Base-by-base conservation (phyloP, 2,113 vertebrate genomes). In the Xiphophorus hellerii region DNA sequence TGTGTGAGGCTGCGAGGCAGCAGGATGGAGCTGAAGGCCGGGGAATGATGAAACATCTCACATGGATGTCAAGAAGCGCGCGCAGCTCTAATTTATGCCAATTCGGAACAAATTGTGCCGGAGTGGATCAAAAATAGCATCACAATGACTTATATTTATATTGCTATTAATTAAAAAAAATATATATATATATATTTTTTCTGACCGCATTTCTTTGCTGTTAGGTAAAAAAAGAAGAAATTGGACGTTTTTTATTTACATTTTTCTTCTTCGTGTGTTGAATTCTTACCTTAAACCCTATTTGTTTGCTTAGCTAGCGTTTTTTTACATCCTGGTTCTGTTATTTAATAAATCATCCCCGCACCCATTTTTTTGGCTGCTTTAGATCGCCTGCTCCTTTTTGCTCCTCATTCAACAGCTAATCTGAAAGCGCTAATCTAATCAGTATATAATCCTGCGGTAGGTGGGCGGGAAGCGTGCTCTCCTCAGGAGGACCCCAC, bases 41-140 rank as follows among this genome's bases (percentile, higher is more conserved):
- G 76, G 54, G 90, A 58, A 93, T 94, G 94, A 95, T 95, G 94
- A 94, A 94, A 94, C 76, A 88, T 68, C 68, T 64, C 87, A 85
- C 89, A 85, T 71, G 84, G 87, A 81, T 92, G 91, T 60, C 88
- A 83, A 54, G 77, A 64, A 69, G 84, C n/a, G 75, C 63, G 67
- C 84, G 84, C 63, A 73, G 78, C 51, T 64, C 5, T 68, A 29
- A 84, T 82, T 77, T 66, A 77, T 63, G 83, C 71, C 54, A 33
- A 42, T 83, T 74, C 20, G 39, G 72, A 69, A 86, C 76, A 82
- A 31, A 78, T 29, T 85, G 81, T 82, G 63, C 71, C 42, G 2
- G 42, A 4, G 13, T 14, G 4, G 8, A 73, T 69, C 28, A 76
- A 61, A 6, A 61, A 77, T 76, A 63, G 67, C 62, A 28, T n/a